These are phyloP conservation scores for Ardeotis arabs DNA, from an alignment of 2,113 vertebrate genomes.

Conservation along the genomic window DNA sequence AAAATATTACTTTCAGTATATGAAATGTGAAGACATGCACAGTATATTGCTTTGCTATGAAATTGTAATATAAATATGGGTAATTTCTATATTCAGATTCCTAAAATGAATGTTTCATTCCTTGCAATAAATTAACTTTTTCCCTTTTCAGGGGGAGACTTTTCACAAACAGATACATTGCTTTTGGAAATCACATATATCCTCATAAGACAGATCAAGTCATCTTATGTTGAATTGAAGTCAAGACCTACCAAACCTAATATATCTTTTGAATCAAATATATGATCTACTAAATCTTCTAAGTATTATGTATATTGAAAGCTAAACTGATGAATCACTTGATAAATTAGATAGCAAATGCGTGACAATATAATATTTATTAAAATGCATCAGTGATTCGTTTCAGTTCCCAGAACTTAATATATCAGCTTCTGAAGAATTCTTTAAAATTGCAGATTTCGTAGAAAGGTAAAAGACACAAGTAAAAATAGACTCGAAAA, in stretches of 20 bases:
- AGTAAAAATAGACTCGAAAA: background rate
- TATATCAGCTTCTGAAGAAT: background rate
- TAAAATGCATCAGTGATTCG: background rate
- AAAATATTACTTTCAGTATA: conserved; percentile 5
- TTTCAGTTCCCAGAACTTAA: conserved; percentile 26
- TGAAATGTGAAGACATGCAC: conserved; percentile 4
- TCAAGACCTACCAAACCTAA: conserved; percentile 24
- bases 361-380: conserved; percentile 38
- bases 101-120: conserved; percentile 26
- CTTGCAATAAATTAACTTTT: background rate
- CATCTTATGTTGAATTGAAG: conserved; percentile 31
- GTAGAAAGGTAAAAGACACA: background rate
- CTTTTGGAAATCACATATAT: conserved; percentile 43
- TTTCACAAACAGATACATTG: conserved; percentile 25
- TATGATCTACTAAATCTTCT: conserved; percentile 53
- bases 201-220: conserved; percentile 32
- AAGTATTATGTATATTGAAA: conserved; percentile 41
- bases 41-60: background rate
- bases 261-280: conserved; percentile 45
- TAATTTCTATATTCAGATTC: conserved; percentile 13
- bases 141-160: background rate
- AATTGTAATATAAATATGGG: conserved; percentile 20
- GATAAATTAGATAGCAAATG: conserved; percentile 50
- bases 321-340: conserved; percentile 38
- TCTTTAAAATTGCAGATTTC: background rate